Conservation (phyloP, 2,113 vertebrate species). For the Tetraodon nigroviridis region DNA sequence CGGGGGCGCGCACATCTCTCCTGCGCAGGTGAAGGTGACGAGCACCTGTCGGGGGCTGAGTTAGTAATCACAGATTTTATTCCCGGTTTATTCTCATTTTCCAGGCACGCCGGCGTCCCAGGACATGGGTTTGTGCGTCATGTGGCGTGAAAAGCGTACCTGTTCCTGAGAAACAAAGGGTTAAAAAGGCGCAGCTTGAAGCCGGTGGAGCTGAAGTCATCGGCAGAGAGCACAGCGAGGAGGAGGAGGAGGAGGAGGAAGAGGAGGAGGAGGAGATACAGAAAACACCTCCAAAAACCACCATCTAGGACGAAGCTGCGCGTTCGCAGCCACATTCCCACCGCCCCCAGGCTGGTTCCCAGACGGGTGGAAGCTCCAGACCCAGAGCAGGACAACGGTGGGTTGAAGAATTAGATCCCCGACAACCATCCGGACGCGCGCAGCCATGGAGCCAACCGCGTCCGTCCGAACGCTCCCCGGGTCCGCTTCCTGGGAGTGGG, state of each 20-base stretch:
- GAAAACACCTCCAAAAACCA: conserved; percentile 42
- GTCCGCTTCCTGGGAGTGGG: conserved; percentile 46
- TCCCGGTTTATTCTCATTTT: background rate
- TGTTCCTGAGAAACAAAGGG: conserved; percentile 52
- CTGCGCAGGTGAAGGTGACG: conserved; percentile 1
- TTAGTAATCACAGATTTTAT: background rate
- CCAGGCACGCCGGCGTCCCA: background rate
- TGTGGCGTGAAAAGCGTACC: background rate
- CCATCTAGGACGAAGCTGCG: conserved; percentile 9
- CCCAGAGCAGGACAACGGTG: background rate
- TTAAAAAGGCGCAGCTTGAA: conserved; percentile 69
- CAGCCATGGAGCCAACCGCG: conserved; percentile 44
- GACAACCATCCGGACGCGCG: no score
- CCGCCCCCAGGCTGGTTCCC: background rate
- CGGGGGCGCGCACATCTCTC: background rate
- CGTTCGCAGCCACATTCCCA: background rate
- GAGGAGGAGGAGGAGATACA: conserved; percentile 21
- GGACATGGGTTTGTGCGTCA: background rate
- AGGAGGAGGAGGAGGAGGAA: conserved; percentile 19
- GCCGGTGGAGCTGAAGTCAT: conserved; percentile 62
- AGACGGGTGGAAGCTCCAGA: background rate
- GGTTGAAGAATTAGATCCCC: background rate
- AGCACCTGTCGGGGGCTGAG: conserved; percentile 15
- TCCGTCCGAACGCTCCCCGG: conserved; percentile 23
- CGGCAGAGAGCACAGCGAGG: conserved; percentile 54